These are phyloP conservation scores for Callipepla californica DNA, from an alignment of 2,113 vertebrate genomes.

Conservation along the genomic window DNA sequence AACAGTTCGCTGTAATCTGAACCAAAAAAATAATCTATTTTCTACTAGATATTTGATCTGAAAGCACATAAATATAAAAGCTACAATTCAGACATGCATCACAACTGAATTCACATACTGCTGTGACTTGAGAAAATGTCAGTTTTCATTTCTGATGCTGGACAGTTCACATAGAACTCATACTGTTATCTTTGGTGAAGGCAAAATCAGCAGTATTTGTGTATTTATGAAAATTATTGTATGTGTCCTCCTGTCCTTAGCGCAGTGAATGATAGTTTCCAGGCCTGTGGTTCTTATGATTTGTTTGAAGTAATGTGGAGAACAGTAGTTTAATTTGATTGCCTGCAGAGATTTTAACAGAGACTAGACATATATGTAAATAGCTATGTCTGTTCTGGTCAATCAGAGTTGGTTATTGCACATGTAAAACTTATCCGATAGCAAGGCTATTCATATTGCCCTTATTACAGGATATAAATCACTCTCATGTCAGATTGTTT, in stretches of 20 bases:
- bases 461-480: neutral
- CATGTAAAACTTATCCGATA: neutral
- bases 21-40: conserved; percentile 32
- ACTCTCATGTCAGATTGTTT: neutral
- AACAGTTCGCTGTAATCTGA: conserved; percentile 35
- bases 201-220: neutral
- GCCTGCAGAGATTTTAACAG: neutral
- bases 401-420: neutral
- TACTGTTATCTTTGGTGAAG: neutral
- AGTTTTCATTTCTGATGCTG: neutral
- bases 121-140: neutral
- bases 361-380: neutral
- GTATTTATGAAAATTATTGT: neutral
- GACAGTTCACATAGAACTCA: neutral
- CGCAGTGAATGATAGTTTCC: neutral
- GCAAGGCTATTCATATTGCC: neutral
- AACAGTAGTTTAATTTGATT: neutral
- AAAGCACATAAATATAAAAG: neutral
- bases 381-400: neutral
- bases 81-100: neutral
- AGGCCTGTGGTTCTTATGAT: neutral
- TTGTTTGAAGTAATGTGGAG: neutral
- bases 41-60: conserved; percentile 19
- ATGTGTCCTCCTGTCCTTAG: neutral
- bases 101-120: neutral